Base-by-base conservation (phyloP, 2,797 vertebrate species). In the Rhinoraja longicauda region DNA sequence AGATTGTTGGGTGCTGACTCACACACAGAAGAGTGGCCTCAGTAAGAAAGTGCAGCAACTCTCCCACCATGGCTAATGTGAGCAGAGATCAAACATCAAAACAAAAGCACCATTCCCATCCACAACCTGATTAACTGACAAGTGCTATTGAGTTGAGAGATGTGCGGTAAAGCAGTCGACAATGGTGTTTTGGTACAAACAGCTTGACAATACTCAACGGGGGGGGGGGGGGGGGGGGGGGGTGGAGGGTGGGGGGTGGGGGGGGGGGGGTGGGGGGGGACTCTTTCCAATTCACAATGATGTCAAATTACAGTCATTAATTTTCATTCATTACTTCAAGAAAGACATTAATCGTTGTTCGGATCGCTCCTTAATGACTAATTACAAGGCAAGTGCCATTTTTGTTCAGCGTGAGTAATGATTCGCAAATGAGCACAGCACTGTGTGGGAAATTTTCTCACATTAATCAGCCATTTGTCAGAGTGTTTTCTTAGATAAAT, bases 301-400 rank as follows among this genome's bases (percentile, higher is more conserved):
- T 64, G 59, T 88, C 62, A 88, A 88, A 88, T 88, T 88, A 88
- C 32, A 36, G 59, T 67, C 59, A 64, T 88, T 88, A 88, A 88
- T 64, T 88, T 88, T 88, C 84, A 36, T 88, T 88, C 84, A 88
- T 88, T 88, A 88, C 84, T 84, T 67, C 84, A 21, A 67, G 84
- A 67, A 67, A 88, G 84, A 36, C 84, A 88, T 88, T 64, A 67
- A 88, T 88, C 29, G 26, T 64, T 88, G 84, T 67, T 88, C 84
- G 64, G 67, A 17, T 88, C n/a, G n/a, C 84, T 88, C 84, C 84
- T 88, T 88, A 88, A 88, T 88, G 84, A 88, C 84, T 88, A 88
- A 88, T 88, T 88, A 67, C 84, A 88, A 88, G 84, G n/a, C 64
- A 88, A 88, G 84, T 88, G 84, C n/a, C 62, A 67, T 88, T 88